Conservation (phyloP, 2,113 vertebrate genomes). For the Malurus alboscapulatus region DNA sequence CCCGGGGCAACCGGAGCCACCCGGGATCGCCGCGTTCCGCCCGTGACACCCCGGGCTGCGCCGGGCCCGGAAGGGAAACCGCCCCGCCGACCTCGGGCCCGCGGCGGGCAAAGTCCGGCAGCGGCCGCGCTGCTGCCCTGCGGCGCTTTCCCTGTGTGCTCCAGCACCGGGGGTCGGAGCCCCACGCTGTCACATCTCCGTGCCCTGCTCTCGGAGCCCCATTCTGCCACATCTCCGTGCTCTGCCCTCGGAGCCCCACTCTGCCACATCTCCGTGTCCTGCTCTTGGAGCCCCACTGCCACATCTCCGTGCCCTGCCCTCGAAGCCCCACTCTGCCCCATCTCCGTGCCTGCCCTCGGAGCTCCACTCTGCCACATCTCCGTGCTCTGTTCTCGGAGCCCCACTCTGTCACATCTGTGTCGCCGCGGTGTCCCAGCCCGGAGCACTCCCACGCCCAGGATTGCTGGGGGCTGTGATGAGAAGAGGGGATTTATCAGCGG, state of each 20-base stretch:
- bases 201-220: too few species aligned
- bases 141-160: not conserved
- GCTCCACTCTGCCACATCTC: not conserved
- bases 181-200: too few species aligned
- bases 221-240: too few species aligned
- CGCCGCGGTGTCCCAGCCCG: not conserved
- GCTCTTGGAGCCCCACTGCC: not conserved
- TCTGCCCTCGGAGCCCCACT: too few species aligned
- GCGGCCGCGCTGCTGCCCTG: not conserved
- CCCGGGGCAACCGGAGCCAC: not conserved
- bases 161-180: not conserved
- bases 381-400: not conserved
- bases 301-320: too few species aligned
- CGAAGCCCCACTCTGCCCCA: accelerated
- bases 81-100: not conserved
- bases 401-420: accelerated
- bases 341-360: not conserved
- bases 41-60: accelerated
- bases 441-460: not conserved
- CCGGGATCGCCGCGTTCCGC: not conserved
- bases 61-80: not conserved
- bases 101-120: not conserved
- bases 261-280: too few species aligned
- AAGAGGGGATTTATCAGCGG: not conserved
- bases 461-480: not conserved